Conservation (phyloP, 37 sponge, comb jelly and placozoan genomes). For the Axinella damicornis region DNA sequence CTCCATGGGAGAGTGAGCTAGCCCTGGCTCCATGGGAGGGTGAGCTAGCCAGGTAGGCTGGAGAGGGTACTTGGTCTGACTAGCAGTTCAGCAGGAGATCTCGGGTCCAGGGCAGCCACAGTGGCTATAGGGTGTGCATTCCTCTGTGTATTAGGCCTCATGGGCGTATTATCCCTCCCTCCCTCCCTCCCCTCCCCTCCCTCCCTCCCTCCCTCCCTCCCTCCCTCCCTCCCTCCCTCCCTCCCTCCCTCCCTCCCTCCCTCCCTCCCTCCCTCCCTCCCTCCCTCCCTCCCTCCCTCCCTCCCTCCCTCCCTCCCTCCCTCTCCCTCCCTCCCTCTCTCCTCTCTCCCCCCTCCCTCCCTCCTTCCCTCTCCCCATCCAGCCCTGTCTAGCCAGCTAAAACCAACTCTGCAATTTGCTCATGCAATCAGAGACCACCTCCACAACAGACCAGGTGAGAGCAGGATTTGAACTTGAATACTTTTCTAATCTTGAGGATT, state of each 20-base stretch:
- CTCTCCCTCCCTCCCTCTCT: background rate
- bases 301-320: slow-evolving; percentile 33
- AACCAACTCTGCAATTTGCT: background rate
- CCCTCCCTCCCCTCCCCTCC: slow-evolving; percentile 39
- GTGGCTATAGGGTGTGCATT: too few species aligned
- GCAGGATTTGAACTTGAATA: too few species aligned
- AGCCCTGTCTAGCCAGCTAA: background rate
- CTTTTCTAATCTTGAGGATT: too few species aligned
- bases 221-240: slow-evolving; percentile 14
- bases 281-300: slow-evolving; percentile 35
- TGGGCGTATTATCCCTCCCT: slow-evolving; percentile 1
- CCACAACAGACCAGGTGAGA: too few species aligned
- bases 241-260: slow-evolving; percentile 25
- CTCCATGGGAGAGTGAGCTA: too few species aligned
- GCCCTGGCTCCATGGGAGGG: too few species aligned
- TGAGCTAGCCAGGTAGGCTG: too few species aligned
- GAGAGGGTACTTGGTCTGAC: too few species aligned
- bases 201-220: slow-evolving; percentile 36
- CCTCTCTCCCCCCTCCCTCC: slow-evolving; percentile 10
- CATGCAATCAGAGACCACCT: too few species aligned
- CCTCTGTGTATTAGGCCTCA: background rate
- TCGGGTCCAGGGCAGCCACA: too few species aligned
- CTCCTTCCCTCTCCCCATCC: background rate
- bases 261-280: slow-evolving; percentile 41
- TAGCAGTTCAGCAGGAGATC: too few species aligned